Evolutionary conservation across 2,797 vertebrate species (phyloP), one percentile per base, ranked within the genome.

Genomic region (Setipinna tenuifilis): DNA sequence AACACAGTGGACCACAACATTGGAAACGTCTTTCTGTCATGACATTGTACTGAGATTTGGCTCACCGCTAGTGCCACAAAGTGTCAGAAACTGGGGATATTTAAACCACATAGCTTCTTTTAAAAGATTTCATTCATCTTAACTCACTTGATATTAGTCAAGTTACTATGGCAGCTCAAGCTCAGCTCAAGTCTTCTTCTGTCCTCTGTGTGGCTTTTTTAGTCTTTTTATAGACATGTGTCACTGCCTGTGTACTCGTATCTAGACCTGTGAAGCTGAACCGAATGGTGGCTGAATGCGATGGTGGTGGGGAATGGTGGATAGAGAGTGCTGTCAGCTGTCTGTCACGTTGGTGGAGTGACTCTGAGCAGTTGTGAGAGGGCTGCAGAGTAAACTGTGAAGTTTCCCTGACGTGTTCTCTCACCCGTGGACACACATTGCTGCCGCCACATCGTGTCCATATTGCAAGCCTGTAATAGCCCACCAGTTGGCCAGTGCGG

Each of bases 321-420:
- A 44, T 78, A 3, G n/a, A 16, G 35, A 44, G 6, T 10, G 71
- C 17, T 16, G 6, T 41, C 71, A 78, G 71, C 71, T 78, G 71
- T 78, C 35, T 41, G 71, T 31, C 65, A 71, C 65, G 17, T 71
- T 16, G 28, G 25, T 2, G 35, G 5, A 71, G 65, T 25, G n/a
- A n/a, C n/a, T n/a, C n/a, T n/a, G 31, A 31, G 28, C 28, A 16
- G 65, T 44, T 21, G 12, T 35, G 28, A 19, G 50, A 9, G 0
- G 71, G 71, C 35, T 9, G 31, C 16, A 11, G 16, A 21, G 71
- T 35, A 44, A 21, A 21, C 71, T 78, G 71, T 44, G 71, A 78
- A 78, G 71, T 78, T 78, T 78, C 71, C 71, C 71, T 78, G 71
- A 78, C 71, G 71, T 44, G 35, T 44, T 78, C 16, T 11, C 31